Conservation (phyloP, 37 sponge, comb jelly and placozoan species). For the Chondrilla cf. caribensis region DNA sequence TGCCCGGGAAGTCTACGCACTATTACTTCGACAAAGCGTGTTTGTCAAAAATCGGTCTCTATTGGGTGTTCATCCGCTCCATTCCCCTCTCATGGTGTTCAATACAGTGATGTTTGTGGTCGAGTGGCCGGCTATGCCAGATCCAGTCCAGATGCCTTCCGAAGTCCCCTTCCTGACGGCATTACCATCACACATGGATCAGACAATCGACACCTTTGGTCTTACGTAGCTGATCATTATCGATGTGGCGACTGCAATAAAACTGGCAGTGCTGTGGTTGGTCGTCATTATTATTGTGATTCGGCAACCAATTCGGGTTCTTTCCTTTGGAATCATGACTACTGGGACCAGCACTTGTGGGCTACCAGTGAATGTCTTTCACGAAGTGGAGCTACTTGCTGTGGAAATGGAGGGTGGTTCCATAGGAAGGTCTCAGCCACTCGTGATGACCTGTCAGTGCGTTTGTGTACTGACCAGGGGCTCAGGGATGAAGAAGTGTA, state of each 20-base stretch:
- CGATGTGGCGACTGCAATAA: not conserved
- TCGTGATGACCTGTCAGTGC: not conserved
- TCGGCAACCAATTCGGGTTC: not conserved
- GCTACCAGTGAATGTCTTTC: not conserved
- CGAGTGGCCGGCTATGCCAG: not conserved
- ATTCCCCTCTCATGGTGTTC: not conserved
- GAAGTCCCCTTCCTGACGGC: not conserved
- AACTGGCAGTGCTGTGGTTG: not conserved
- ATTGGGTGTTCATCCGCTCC: not conserved
- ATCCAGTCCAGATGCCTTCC: not conserved
- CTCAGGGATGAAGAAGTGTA: not conserved
- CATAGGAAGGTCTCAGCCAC: not conserved
- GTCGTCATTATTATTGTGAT: not conserved
- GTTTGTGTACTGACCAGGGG: not conserved
- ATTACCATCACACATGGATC: not conserved
- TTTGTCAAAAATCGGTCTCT: not conserved
- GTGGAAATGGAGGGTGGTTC: constrained; percentile 1
- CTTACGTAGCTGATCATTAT: not conserved
- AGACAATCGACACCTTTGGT: not conserved
- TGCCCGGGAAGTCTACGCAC: not conserved
- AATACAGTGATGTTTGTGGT: not conserved
- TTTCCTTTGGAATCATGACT: not conserved
- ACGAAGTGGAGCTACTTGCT: not conserved
- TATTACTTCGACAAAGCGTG: not conserved
- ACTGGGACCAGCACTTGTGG: constrained; percentile 17